Percentiles rank a stretch among this genome's conserved stretches.
Conservation (phyloP, 2,113 vertebrate species). For the Zeus faber region DNA sequence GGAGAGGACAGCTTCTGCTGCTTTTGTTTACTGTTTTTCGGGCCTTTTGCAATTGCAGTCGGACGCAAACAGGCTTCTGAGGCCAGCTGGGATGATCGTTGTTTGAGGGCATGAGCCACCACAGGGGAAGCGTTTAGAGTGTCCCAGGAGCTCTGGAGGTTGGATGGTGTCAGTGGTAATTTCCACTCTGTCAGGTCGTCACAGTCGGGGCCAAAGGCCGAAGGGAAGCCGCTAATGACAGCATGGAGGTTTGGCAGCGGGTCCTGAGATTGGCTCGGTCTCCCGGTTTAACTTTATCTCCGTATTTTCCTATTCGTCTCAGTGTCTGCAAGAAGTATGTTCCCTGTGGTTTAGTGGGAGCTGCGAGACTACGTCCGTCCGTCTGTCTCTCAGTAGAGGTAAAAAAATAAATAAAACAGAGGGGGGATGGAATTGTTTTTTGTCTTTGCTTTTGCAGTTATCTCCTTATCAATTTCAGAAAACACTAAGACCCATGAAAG, state of each 20-base stretch:
- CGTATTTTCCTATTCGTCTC: constrained; percentile 21
- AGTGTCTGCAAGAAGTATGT: constrained; percentile 57
- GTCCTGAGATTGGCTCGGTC: constrained; percentile 29
- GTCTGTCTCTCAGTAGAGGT: constrained; percentile 36
- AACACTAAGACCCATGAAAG: too few species aligned
- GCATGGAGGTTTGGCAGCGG: constrained; percentile 48
- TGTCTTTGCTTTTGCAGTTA: constrained; percentile 59
- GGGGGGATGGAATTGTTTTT: constrained; percentile 35
- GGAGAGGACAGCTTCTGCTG: constrained; percentile 19
- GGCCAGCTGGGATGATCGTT: constrained; percentile 31
- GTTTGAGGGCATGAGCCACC: too few species aligned
- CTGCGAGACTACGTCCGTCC: constrained; percentile 60
- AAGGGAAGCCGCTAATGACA: constrained; percentile 59
- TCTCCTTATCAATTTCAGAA: constrained; percentile 43
- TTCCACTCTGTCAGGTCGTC: constrained; percentile 45
- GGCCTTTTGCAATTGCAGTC: constrained; percentile 36
- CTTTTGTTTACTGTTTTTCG: constrained; percentile 35
- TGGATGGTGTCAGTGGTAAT: constrained; percentile 16
- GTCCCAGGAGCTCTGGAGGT: not conserved
- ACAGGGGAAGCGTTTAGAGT: not conserved
- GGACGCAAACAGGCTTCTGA: constrained; percentile 31
- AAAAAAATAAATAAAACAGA: too few species aligned
- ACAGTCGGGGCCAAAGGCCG: constrained; percentile 23
- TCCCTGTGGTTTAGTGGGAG: constrained; percentile 62
- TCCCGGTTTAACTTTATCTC: constrained; percentile 41